phyloP scores from a whole-genome alignment of 2,113 vertebrate genomes.

The Anthoscopus minutus region DNA sequence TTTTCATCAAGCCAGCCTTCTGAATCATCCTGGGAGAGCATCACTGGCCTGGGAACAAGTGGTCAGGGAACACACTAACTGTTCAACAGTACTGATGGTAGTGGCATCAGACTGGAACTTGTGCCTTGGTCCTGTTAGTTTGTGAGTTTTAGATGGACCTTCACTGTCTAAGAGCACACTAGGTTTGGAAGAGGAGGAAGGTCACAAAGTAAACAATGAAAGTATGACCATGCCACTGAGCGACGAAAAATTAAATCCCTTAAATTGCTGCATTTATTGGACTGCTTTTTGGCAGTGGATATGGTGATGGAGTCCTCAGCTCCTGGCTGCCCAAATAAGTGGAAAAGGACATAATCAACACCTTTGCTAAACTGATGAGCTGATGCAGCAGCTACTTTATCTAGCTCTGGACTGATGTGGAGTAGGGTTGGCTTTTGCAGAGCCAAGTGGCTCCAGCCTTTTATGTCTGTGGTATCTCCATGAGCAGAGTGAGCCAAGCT shows the following conservation, averaged over 20 bases:
- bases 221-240: background rate
- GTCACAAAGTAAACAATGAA: background rate
- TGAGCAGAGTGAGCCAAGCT: background rate
- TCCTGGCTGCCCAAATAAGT: background rate
- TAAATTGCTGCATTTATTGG: background rate
- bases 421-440: background rate
- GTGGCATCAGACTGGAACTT: background rate
- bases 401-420: background rate
- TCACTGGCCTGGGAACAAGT: background rate
- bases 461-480: background rate
- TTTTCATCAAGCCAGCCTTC: background rate
- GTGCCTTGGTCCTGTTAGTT: background rate
- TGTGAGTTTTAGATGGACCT: background rate
- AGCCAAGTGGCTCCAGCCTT: background rate
- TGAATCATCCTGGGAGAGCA: background rate
- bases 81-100: background rate
- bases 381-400: background rate
- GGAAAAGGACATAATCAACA: background rate
- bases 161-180: background rate
- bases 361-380: background rate
- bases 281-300: background rate
- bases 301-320: background rate
- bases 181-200: background rate
- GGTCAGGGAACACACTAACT: background rate
- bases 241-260: background rate